phyloP scores from a whole-genome alignment of 2,113 vertebrate species.

The Phyllopteryx taeniolatus region DNA sequence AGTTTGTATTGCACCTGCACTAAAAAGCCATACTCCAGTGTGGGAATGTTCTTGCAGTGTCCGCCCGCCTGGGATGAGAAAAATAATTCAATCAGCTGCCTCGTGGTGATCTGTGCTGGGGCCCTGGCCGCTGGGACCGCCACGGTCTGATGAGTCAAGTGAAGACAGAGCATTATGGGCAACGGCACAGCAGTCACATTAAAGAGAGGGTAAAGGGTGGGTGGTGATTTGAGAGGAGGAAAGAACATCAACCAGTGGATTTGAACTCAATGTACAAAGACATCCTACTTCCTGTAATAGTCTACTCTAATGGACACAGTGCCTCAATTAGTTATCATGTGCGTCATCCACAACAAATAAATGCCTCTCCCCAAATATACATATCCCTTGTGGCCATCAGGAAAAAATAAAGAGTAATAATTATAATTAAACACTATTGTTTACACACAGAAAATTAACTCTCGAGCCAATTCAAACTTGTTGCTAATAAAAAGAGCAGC shows the following conservation, averaged over 20 bases:
- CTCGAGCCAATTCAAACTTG: too few species aligned
- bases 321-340: too few species aligned
- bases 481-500: too few species aligned
- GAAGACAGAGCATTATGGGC: constrained; percentile 82
- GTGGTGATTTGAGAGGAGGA: constrained; percentile 38
- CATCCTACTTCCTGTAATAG: background rate
- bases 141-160: constrained; percentile 82
- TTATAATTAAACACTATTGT: too few species aligned
- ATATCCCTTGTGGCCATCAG: too few species aligned
- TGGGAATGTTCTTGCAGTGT: constrained; percentile 98
- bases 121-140: constrained; percentile 80
- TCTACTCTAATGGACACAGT: too few species aligned
- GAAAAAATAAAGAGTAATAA: too few species aligned
- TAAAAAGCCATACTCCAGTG: constrained; percentile 97
- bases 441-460: too few species aligned
- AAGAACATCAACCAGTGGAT: background rate
- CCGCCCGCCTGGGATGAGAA: constrained; percentile 86
- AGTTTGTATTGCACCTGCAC: constrained; percentile 80
- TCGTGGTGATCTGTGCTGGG: constrained; percentile 83
- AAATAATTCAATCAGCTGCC: constrained; percentile 86
- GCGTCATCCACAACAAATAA: too few species aligned
- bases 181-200: constrained; percentile 60
- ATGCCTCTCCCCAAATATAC: too few species aligned
- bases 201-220: constrained; percentile 37
- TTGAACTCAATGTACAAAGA: background rate